A percentile compares a stretch with the other conserved stretches of the same genome.
These are phyloP conservation scores for Hippopotamyrus pictus DNA, from an alignment of 2,797 vertebrate species.

Conservation along the genomic window DNA sequence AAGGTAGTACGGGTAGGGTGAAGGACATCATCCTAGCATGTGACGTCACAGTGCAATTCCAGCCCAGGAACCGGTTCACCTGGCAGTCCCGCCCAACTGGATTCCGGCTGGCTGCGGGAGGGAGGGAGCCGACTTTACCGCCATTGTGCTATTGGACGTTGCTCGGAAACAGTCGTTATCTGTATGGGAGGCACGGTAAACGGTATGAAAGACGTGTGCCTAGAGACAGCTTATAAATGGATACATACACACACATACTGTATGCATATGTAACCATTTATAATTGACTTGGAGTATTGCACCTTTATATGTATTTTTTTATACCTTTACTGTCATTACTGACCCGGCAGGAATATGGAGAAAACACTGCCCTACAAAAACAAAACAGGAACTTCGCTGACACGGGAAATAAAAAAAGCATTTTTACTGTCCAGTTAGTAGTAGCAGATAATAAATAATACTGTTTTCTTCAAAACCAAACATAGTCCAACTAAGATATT, in stretches of 20 bases:
- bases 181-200: not conserved
- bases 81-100: not conserved
- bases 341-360: not conserved
- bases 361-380: not conserved
- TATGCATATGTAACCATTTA: not conserved
- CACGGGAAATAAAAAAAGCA: not conserved
- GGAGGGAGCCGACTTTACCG: not conserved
- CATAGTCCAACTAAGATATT: not conserved
- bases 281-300: not conserved
- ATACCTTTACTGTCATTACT: not conserved
- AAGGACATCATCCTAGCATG: not conserved
- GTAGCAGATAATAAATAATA: not conserved
- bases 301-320: not conserved
- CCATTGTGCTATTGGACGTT: not conserved
- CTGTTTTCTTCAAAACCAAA: not conserved
- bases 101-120: not conserved
- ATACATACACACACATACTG: not conserved
- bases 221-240: not conserved
- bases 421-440: not conserved
- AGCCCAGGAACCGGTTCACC: not conserved
- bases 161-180: not conserved
- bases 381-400: not conserved
- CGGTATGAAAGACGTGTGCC: not conserved
- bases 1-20: not conserved
- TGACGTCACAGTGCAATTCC: not conserved